Conservation (phyloP, 2,797 vertebrate species). For the Acrossocheilus fasciatus region DNA sequence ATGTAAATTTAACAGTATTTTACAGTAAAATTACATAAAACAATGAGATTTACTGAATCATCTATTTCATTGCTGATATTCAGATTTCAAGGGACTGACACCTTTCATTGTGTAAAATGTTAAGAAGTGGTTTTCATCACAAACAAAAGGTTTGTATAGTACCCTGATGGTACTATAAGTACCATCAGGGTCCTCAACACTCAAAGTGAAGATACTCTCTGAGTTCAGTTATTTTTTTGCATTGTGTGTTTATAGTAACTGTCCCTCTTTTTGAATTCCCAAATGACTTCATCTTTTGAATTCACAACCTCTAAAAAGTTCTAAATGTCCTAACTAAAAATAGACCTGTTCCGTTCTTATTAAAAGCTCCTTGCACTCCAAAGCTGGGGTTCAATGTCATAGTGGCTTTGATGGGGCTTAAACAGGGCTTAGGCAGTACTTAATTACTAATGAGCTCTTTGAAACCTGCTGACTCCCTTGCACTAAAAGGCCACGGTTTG, state of each 20-base stretch:
- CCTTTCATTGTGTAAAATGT: too few relatives aligned
- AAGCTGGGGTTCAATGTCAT: slow-evolving; percentile 29
- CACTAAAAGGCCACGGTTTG: slow-evolving; percentile 19
- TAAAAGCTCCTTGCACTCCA: slow-evolving; percentile 5
- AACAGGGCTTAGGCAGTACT: slow-evolving; percentile 17
- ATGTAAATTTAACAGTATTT: too few relatives aligned
- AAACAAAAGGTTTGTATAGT: not conserved
- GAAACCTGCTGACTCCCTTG: slow-evolving; percentile 26
- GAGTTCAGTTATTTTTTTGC: slow-evolving; percentile 66
- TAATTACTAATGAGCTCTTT: slow-evolving; percentile 39
- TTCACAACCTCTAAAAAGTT: slow-evolving; percentile 64
- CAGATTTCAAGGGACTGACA: not conserved
- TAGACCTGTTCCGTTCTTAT: slow-evolving; percentile 54
- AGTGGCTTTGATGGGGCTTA: slow-evolving; percentile 21
- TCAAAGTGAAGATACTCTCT: slow-evolving; percentile 34
- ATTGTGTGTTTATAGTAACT: slow-evolving; percentile 74
- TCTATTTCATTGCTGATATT: not conserved
- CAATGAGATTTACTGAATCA: not conserved
- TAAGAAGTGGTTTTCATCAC: not conserved
- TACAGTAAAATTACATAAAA: too few relatives aligned
- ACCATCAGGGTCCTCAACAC: not conserved
- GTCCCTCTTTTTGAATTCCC: slow-evolving; percentile 72
- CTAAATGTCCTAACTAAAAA: slow-evolving; percentile 60
- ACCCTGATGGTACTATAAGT: not conserved
- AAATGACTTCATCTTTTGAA: slow-evolving; percentile 56